These are phyloP conservation scores for Acanthosepion esculentum DNA, from an alignment of 2,888 invertebrate species.

Conservation along the genomic window DNA sequence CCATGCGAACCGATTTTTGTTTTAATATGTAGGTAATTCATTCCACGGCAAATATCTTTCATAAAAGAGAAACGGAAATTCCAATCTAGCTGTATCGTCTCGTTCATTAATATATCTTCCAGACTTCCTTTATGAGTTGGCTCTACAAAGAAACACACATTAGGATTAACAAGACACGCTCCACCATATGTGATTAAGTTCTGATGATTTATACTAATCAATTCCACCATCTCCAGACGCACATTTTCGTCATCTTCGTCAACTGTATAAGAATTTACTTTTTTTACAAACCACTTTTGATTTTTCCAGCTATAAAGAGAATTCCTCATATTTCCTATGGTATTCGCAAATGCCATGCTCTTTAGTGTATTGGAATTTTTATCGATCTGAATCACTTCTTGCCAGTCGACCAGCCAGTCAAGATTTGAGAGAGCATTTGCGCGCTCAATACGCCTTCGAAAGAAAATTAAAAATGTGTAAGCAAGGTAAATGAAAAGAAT, in stretches of 20 bases:
- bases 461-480: conserved; percentile 51
- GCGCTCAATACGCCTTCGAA: background rate
- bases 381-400: conserved; percentile 57
- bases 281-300: conserved; percentile 58
- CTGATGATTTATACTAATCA: conserved; percentile 57
- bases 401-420: conserved; percentile 60
- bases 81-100: conserved; percentile 64
- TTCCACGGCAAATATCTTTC: conserved; percentile 63
- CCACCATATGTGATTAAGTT: conserved; percentile 59
- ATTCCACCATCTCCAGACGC: conserved; percentile 56
- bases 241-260: conserved; percentile 56
- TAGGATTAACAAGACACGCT: conserved; percentile 59
- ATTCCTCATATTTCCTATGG: conserved; percentile 51
- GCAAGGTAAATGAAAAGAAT: conserved; percentile 49
- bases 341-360: conserved; percentile 55
- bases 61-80: conserved; percentile 66
- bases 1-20: conserved; percentile 64
- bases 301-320: conserved; percentile 54
- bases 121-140: conserved; percentile 64
- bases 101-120: conserved; percentile 65
- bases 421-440: conserved; percentile 56
- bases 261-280: conserved; percentile 55
- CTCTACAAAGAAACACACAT: conserved; percentile 58
- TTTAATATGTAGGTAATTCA: conserved; percentile 63
- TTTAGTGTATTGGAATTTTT: conserved; percentile 55